A percentile compares a stretch with the other conserved stretches of the same genome.
Conservation (phyloP, 2,797 vertebrate genomes). For the Falco biarmicus region DNA sequence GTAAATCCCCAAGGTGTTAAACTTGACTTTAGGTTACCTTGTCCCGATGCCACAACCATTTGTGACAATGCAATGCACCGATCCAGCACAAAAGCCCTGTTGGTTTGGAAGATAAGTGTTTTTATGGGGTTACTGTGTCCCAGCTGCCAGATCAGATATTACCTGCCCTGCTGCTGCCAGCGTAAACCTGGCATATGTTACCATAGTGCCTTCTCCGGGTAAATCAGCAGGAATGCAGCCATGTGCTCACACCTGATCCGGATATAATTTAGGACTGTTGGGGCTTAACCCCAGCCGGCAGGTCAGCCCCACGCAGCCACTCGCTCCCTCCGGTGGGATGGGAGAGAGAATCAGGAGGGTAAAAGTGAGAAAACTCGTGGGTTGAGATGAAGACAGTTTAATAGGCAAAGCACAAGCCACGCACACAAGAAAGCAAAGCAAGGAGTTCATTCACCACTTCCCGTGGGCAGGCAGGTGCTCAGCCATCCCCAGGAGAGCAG, state of each 20-base stretch:
- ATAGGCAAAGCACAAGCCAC: too few species aligned
- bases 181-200: neutral
- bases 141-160: neutral
- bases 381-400: too few species aligned
- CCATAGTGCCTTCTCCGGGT: neutral
- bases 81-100: neutral
- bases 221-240: neutral
- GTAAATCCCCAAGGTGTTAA: neutral
- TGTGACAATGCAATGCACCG: neutral
- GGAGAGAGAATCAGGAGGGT: too few species aligned
- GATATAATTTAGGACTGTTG: too few species aligned
- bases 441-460: too few species aligned
- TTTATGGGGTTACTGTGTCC: neutral
- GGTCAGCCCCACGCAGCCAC: too few species aligned
- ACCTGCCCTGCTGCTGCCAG: neutral
- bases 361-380: too few species aligned
- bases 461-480: too few species aligned
- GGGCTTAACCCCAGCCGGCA: too few species aligned
- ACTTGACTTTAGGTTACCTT: neutral
- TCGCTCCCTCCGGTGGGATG: too few species aligned
- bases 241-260: neutral
- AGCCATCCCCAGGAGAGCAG: too few species aligned
- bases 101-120: neutral
- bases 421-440: too few species aligned
- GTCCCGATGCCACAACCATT: neutral